A percentile compares a stretch with the other conserved stretches of the same genome.
Evolutionary conservation across 2,113 vertebrate genomes (phyloP).

Genomic region (Bujurquina vittata): DNA sequence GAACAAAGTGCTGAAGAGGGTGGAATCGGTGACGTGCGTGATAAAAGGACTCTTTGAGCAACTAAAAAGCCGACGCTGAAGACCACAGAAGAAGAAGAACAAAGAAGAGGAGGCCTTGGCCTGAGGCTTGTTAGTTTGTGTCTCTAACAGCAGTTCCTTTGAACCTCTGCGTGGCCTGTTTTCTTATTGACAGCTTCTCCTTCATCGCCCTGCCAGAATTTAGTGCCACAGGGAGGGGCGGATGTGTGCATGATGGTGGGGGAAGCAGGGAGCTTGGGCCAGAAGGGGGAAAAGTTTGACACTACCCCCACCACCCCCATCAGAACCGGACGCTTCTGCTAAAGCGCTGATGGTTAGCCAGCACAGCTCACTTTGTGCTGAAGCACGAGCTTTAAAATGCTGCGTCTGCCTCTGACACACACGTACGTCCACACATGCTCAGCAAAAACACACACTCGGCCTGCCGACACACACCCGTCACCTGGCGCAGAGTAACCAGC

Average conservation of each 20-base stretch:
- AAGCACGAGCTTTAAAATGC: constrained; percentile 77
- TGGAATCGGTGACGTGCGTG: constrained; percentile 69
- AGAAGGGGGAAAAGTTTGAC: constrained; percentile 10
- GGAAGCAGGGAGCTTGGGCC: constrained; percentile 3
- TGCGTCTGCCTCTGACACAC: constrained; percentile 72
- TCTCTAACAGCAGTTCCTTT: constrained; percentile 76
- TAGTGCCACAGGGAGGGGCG: constrained; percentile 13
- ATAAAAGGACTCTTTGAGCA: constrained; percentile 74
- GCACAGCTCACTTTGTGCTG: constrained; percentile 78
- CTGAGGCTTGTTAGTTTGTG: constrained; percentile 70
- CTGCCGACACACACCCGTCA: constrained; percentile 53
- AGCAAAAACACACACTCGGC: constrained; percentile 51
- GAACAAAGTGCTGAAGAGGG: constrained; percentile 74
- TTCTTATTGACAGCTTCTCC: constrained; percentile 62
- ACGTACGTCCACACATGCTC: constrained; percentile 41
- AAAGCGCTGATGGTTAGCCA: constrained; percentile 80
- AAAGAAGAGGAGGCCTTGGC: constrained; percentile 49
- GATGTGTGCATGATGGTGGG: not conserved
- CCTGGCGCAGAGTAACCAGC: constrained; percentile 35
- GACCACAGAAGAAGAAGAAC: constrained; percentile 46
- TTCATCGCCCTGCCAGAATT: constrained; percentile 59
- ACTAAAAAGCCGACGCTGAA: constrained; percentile 47
- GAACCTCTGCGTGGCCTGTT: constrained; percentile 56
- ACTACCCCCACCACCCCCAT: not conserved
- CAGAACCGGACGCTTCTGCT: constrained; percentile 50